Evolutionary conservation across 2,888 invertebrate species (phyloP), one percentile per base, ranked within the genome.

Genomic region (Cacoxenus indagator): DNA sequence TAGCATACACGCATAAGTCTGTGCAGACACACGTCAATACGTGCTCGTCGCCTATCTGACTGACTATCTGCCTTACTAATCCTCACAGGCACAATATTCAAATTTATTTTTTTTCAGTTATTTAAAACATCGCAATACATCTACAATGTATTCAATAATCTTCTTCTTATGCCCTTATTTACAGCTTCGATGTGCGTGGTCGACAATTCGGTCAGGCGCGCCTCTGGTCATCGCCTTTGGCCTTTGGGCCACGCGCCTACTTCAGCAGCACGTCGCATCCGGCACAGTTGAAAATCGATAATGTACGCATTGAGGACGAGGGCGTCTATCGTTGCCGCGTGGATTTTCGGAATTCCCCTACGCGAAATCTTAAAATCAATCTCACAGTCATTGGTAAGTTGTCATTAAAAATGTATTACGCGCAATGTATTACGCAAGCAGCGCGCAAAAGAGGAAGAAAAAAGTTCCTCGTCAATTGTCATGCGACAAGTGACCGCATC

Each of bases 221-320:
- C 86, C 92, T 95, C 77, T 96, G 96, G 95, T 93, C 94, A 22
- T 93, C 95, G 68, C 92, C 92, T 62, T 90, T 90, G 59, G 91
- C 92, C 26, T 91, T 96, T 75, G 95, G 95, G 1, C 92, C 93
- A 1, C 90, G 96, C 61, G 96, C 96, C 11, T 95, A 94, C 87
- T 96, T 96, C 87, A 93, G 94, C 62, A 92, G 93, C 4, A 92
- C 94, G 46, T 92, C 94, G 11, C 92, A 93, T 77, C 95, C 96
- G 27, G 95, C 96, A 6, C 92, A 94, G 17, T 89, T 96, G 43
- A 94, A 94, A 84, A 90, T 91, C 81, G 90, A 91, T 81, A 90
- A 90, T 82, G 89, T 91, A 65, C 89, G 90, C 74, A 86, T 91
- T 68, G 85, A 89, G 54, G 93, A 93, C 86, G 93, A 92, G 83